Percentiles rank a stretch among this genome's conserved stretches.
These are phyloP conservation scores for Acropora yongei DNA, from an alignment of 64 coral and sea anemone genomes.

Conservation along the genomic window DNA sequence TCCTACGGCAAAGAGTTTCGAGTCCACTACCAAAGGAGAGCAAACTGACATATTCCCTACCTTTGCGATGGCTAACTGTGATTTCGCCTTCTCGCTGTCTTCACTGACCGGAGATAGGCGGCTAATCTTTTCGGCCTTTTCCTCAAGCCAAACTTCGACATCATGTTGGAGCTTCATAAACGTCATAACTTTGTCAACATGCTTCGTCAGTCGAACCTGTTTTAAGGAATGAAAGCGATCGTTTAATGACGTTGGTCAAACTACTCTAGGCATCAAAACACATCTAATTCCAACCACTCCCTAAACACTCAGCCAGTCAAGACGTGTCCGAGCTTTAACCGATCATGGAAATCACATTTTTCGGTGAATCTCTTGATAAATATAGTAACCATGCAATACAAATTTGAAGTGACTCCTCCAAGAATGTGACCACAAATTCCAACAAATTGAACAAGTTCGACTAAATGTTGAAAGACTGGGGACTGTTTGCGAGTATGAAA, in stretches of 20 bases:
- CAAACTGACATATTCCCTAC: conserved; percentile 18
- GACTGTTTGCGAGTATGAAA: no score
- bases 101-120: conserved; percentile 63
- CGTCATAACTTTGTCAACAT: conserved; percentile 64
- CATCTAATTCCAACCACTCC: neutral
- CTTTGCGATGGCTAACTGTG: conserved; percentile 64
- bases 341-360: neutral
- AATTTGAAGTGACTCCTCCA: neutral
- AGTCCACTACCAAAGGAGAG: no score
- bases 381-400: neutral
- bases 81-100: conserved; percentile 81
- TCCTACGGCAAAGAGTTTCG: no score
- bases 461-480: no score
- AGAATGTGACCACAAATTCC: no score
- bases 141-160: conserved; percentile 72
- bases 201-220: conserved; percentile 60
- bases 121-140: conserved; percentile 70
- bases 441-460: no score
- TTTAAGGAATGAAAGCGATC: neutral
- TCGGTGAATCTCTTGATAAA: neutral
- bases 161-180: conserved; percentile 74
- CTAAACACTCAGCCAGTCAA: neutral
- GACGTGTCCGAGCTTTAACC: neutral
- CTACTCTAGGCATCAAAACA: neutral
- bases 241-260: neutral